These are phyloP conservation scores for Prionailurus viverrinus DNA, from an alignment of 2,113 vertebrate genomes.

Conservation along the genomic window DNA sequence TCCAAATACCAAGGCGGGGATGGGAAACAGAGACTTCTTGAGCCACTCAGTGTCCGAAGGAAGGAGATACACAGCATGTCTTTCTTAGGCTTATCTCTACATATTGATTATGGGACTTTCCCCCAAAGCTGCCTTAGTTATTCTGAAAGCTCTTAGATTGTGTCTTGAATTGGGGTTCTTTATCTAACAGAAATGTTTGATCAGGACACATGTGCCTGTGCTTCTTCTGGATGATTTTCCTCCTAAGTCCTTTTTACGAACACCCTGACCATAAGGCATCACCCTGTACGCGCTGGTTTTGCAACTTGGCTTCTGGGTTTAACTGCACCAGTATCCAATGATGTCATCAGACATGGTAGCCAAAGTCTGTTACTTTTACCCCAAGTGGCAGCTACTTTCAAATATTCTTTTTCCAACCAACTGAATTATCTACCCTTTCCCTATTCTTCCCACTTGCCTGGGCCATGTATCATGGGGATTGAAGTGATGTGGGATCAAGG, in stretches of 20 bases:
- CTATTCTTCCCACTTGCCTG: not conserved
- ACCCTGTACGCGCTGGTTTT: not conserved
- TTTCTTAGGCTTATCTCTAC: not conserved
- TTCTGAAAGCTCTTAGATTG: not conserved
- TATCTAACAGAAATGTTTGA: not conserved
- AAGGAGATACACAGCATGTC: not conserved
- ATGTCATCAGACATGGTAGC: not conserved
- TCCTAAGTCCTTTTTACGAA: not conserved
- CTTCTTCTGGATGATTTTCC: not conserved
- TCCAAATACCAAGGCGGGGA: not conserved
- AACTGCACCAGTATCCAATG: not conserved
- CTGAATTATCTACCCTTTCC: not conserved
- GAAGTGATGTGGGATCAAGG: not conserved
- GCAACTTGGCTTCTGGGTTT: conserved; percentile 6
- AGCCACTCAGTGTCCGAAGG: not conserved
- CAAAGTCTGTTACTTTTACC: not conserved
- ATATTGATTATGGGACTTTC: not conserved
- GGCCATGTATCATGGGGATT: not conserved
- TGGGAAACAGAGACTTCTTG: not conserved
- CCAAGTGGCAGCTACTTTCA: not conserved
- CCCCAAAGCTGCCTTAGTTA: not conserved
- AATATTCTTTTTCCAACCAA: not conserved
- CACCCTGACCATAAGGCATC: not conserved
- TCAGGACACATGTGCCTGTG: not conserved
- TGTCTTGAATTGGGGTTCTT: not conserved